Percentiles rank a stretch among this genome's conserved stretches.
These are phyloP conservation scores for Vombatus ursinus DNA, from an alignment of 2,113 vertebrate species.

Conservation along the genomic window DNA sequence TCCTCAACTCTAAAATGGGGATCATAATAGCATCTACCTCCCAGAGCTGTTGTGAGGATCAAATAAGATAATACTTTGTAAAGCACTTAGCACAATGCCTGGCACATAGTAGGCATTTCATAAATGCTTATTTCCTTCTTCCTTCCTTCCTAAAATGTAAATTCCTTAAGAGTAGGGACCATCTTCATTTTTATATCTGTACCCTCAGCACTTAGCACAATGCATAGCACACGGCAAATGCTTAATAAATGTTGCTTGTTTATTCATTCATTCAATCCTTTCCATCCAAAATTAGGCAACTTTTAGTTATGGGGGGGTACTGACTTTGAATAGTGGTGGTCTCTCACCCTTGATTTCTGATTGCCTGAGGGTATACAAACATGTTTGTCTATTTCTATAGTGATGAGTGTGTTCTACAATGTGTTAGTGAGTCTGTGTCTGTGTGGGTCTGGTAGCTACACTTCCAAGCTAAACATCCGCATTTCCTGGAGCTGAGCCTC, in stretches of 20 bases:
- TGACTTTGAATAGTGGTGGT: not conserved
- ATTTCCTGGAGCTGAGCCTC: not conserved
- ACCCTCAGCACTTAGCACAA: not conserved
- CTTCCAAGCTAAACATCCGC: not conserved
- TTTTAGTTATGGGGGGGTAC: too few relatives aligned
- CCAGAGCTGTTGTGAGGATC: not conserved
- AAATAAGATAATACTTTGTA: not conserved
- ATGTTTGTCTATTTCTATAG: not conserved
- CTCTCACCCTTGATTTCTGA: not conserved
- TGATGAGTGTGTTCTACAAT: too few relatives aligned
- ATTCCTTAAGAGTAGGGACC: not conserved
- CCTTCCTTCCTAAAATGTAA: not conserved
- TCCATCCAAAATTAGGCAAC: not conserved
- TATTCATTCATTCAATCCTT: not conserved
- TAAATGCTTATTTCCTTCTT: not conserved
- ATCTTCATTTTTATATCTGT: not conserved
- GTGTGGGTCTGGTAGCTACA: too few relatives aligned
- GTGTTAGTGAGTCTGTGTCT: not conserved
- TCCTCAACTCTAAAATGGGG: not conserved
- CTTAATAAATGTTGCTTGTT: not conserved
- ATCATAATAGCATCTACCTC: not conserved
- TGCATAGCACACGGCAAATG: not conserved
- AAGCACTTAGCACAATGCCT: not conserved
- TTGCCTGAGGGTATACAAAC: not conserved
- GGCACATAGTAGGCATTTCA: not conserved